Percentiles rank a stretch among this genome's conserved stretches.
These are phyloP conservation scores for Melanotaenia nigrans DNA, from an alignment of 2,797 vertebrate species.

Conservation along the genomic window DNA sequence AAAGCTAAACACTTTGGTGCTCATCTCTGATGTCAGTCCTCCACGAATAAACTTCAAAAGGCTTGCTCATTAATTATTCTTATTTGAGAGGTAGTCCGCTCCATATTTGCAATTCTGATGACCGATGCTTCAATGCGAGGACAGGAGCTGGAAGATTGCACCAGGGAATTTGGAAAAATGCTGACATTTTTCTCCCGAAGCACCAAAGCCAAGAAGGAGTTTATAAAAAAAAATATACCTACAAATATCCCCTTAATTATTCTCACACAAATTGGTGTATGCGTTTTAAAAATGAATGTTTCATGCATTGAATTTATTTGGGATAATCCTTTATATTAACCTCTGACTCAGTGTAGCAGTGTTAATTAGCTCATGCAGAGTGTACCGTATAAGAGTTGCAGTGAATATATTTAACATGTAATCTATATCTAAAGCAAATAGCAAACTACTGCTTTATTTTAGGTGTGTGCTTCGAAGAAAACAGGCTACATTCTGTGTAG, in stretches of 20 bases:
- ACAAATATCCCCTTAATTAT: slow-evolving; percentile 53
- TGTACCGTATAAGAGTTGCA: not conserved
- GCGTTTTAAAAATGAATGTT: slow-evolving; percentile 56
- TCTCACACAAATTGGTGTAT: slow-evolving; percentile 54
- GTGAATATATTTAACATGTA: slow-evolving; percentile 1
- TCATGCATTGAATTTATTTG: slow-evolving; percentile 42
- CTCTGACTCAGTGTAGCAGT: slow-evolving; percentile 24
- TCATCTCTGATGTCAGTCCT: slow-evolving; percentile 31
- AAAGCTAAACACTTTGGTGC: slow-evolving; percentile 14
- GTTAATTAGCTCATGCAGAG: not conserved
- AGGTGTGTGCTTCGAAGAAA: slow-evolving; percentile 28
- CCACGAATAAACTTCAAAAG: slow-evolving; percentile 58
- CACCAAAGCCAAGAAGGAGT: slow-evolving; percentile 34
- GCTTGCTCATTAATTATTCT: slow-evolving; percentile 71
- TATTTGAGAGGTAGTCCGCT: slow-evolving; percentile 52
- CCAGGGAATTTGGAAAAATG: slow-evolving; percentile 44
- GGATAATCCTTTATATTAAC: slow-evolving; percentile 21
- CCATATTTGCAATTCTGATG: slow-evolving; percentile 75
- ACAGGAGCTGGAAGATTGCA: slow-evolving; percentile 37
- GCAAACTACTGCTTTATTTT: slow-evolving; percentile 71
- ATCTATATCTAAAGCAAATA: slow-evolving; percentile 20
- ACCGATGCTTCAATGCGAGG: slow-evolving; percentile 26
- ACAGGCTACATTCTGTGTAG: slow-evolving; percentile 58
- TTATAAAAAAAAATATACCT: slow-evolving; percentile 23
- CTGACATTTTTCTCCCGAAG: slow-evolving; percentile 54